Evolutionary conservation across 2,888 invertebrate species (phyloP), one percentile per base, ranked within the genome.

Genomic region (Gymnoscelis rufifasciata): DNA sequence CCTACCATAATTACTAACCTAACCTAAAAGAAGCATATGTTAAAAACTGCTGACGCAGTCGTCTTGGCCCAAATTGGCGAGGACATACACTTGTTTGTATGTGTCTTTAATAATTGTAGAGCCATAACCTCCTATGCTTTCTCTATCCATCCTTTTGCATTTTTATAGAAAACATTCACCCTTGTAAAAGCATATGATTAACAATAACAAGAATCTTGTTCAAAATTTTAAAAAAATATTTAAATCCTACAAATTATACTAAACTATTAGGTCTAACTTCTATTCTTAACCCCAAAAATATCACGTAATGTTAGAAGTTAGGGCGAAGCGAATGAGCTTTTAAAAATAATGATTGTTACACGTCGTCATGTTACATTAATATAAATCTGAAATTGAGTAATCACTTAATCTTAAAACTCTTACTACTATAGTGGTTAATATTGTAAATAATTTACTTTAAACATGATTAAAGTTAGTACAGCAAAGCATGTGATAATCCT

Each of bases 261-360:
- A 4, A 11, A 10, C 0, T 10, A 35, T 10, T 33, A 33, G n/a
- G n/a, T n/a, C n/a, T n/a, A n/a, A n/a, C n/a, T n/a, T 35, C 19
- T 31, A 33, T 5, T 14, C 11, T 14, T 41, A 37, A 4, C 14
- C 41, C 28, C 39, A 37, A 8, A n/a, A 36, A 43, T 19, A 37
- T 53, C 38, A 53, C 33, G 39, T 65, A 28, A 40, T 77, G 83
- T 84, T 86, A 84, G 74, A 72, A 81, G 86, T 87, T 87, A 87
- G 78, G 87, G 87, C 86, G 81, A 87, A 88, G 87, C 87, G 76
- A 74, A 87, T 87, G 87, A 87, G 78, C 83, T 74, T 69, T 51
- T 59, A 50, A 57, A 52, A 53, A 50, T 63, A 59, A 74, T 75
- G 71, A 73, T 67, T 75, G 77, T 79, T 80, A 76, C n/a, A n/a